Evolutionary conservation across 2,797 vertebrate genomes (phyloP), one percentile per base, ranked within the genome.

Genomic region (Sebastes nivosus): DNA sequence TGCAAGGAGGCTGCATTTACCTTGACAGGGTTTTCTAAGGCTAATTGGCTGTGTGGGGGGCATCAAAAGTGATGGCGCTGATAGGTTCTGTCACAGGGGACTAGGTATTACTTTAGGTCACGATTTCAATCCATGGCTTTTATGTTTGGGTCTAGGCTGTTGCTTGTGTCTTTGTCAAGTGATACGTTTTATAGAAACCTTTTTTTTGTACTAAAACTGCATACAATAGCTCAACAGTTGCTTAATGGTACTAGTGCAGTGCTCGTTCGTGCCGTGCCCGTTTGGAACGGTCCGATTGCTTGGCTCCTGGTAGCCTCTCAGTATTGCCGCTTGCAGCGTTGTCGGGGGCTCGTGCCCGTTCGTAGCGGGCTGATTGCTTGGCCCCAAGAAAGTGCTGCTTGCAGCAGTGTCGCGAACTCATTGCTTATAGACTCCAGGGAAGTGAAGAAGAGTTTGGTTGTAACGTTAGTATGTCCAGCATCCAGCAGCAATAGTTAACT

Each of bases 1-100:
- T 80, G 80, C 70, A 87, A 75, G n/a, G 36, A 79, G 46, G 80
- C 54, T 67, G 67, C 77, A 85, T 88, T 83, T 84, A 87, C 79
- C 73, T 75, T 79, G 85, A 84, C 81, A 81, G 59, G 42, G 36
- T 74, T 87, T 83, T 79, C 67, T 82, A 61, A 77, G 38, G 71
- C 79, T 85, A 84, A 86, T 87, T 91, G 75, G 77, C 54, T 85
- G 72, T 68, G 55, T 9, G 25, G 38, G 29, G 29, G 25, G 57
- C 82, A 72, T 80, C 61, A 77, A 36, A 67, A 75, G 20, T 74
- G 54, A 83, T 61, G 27, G 22, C 50, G 34, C 16, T 52, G 67
- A 73, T 77, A n/a, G 38, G 22, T 30, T 61, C 9, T 42, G 50
- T 80, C 57, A 69, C 25, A 66, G 6, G 38, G 38, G 30, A 29